phyloP scores from a whole-genome alignment of 2,888 invertebrate genomes.

The Ectemnius lituratus region DNA sequence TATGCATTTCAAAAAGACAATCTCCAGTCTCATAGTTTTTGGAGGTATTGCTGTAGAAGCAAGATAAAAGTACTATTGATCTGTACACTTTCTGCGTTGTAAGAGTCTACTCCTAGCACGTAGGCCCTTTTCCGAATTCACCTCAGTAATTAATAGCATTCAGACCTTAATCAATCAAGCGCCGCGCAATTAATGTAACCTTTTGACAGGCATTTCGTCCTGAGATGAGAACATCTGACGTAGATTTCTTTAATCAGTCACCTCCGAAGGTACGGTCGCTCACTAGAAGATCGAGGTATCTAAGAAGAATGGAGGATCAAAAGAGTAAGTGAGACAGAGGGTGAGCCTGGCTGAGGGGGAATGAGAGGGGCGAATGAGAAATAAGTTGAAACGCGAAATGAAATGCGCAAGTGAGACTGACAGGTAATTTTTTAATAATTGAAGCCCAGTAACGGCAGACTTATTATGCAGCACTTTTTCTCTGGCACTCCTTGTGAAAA shows the following conservation, averaged over 20 bases:
- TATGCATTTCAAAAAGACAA: too few species aligned
- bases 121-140: conserved; percentile 35
- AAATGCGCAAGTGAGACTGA: conserved; percentile 70
- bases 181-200: conserved; percentile 68
- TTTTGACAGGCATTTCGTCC: conserved; percentile 67
- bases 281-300: conserved; percentile 46
- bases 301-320: conserved; percentile 27
- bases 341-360: too few species aligned
- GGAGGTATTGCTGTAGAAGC: too few species aligned
- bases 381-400: conserved; percentile 66
- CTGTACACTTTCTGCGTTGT: too few species aligned
- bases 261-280: conserved; percentile 50
- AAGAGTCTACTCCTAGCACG: conserved; percentile 17
- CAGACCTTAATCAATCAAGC: conserved; percentile 71
- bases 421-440: conserved; percentile 70
- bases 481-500: too few species aligned
- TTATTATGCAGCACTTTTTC: conserved; percentile 17
- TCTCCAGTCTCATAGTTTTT: too few species aligned
- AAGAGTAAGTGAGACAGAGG: too few species aligned
- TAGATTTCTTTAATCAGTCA: conserved; percentile 74
- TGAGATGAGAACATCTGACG: conserved; percentile 64
- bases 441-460: conserved; percentile 33
- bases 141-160: conserved; percentile 54
- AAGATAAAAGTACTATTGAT: too few species aligned
- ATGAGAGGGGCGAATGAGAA: conserved; percentile 45